phyloP scores from a whole-genome alignment of 1,140 invertebrate species.

The Dendrolimus punctatus region DNA sequence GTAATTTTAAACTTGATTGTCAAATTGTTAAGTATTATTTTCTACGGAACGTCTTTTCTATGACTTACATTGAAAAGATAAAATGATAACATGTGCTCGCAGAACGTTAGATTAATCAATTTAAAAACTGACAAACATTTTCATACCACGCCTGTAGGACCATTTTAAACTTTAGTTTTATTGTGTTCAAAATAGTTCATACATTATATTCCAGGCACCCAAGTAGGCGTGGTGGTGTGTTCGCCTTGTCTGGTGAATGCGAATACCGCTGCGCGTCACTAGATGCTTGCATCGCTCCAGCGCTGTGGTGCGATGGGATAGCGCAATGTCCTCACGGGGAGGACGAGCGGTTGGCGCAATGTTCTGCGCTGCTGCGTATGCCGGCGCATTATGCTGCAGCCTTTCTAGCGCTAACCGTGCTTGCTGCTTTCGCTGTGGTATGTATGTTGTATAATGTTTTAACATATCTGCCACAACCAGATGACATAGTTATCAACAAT shows the following conservation, averaged over 20 bases:
- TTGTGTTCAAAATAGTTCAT: background rate
- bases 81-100: no score
- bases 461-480: no score
- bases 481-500: no score
- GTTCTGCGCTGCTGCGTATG: constrained; percentile 81
- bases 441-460: constrained; percentile 11
- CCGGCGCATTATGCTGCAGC: constrained; percentile 80
- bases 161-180: background rate
- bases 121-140: no score
- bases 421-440: constrained; percentile 50
- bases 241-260: constrained; percentile 80
- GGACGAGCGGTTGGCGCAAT: constrained; percentile 87
- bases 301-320: constrained; percentile 91
- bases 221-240: constrained; percentile 64
- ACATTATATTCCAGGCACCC: constrained; percentile 37
- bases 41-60: no score
- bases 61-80: no score
- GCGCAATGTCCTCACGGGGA: constrained; percentile 90
- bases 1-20: no score
- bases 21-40: no score
- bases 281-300: constrained; percentile 89
- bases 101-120: no score
- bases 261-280: constrained; percentile 87
- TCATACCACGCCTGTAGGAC: no score
- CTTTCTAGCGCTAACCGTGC: constrained; percentile 55